Conservation (phyloP, 2,888 invertebrate species). For the Morpho helenor region DNA sequence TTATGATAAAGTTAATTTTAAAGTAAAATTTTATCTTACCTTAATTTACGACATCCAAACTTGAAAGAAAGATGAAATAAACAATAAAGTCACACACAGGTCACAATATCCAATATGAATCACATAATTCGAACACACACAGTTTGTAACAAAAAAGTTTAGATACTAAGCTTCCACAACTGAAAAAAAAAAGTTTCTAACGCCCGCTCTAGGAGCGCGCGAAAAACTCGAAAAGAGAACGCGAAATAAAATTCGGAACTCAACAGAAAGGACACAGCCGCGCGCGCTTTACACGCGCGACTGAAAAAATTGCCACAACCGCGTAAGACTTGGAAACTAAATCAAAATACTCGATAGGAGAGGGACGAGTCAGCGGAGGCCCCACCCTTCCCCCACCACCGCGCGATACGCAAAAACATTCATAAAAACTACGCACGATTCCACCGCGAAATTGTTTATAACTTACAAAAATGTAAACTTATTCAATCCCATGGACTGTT, state of each 20-base stretch:
- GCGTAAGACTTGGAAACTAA: slow-evolving; percentile 78
- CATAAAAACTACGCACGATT: slow-evolving; percentile 72
- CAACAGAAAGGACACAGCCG: slow-evolving; percentile 56
- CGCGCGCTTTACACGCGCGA: slow-evolving; percentile 73
- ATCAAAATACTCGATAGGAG: slow-evolving; percentile 77
- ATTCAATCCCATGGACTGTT: slow-evolving; percentile 40
- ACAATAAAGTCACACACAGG: slow-evolving; percentile 39
- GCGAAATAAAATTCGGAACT: slow-evolving; percentile 41
- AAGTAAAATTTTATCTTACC: slow-evolving; percentile 43
- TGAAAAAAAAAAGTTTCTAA: slow-evolving; percentile 40
- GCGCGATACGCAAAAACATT: slow-evolving; percentile 72
- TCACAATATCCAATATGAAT: slow-evolving; percentile 43
- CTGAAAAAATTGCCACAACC: slow-evolving; percentile 77
- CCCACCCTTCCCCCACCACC: slow-evolving; percentile 74
- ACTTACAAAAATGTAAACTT: slow-evolving; percentile 63
- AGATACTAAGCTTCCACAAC: slow-evolving; percentile 39
- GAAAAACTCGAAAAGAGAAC: slow-evolving; percentile 44
- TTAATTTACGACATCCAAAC: slow-evolving; percentile 69
- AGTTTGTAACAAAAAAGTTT: slow-evolving; percentile 41
- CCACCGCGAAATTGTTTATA: slow-evolving; percentile 73
- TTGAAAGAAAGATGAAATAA: slow-evolving; percentile 39
- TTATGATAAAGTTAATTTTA: not conserved
- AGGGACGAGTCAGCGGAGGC: slow-evolving; percentile 73
- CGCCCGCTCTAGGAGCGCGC: slow-evolving; percentile 35
- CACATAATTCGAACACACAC: slow-evolving; percentile 36